These are phyloP conservation scores for Linnaemya vulpina DNA, from an alignment of 2,888 invertebrate genomes.

Conservation along the genomic window DNA sequence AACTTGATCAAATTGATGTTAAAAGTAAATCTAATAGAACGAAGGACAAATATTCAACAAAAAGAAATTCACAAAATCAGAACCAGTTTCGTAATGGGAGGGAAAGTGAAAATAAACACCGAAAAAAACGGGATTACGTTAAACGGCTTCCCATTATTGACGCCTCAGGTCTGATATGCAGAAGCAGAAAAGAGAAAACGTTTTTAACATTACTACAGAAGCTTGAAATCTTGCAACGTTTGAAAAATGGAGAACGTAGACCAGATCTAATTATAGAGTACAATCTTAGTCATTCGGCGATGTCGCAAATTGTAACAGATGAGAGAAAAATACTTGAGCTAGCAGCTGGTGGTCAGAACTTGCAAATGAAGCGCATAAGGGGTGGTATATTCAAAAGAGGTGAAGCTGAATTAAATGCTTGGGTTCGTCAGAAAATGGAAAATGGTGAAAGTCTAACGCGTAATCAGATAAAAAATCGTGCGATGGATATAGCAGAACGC, in stretches of 20 bases:
- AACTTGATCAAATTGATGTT: not conserved
- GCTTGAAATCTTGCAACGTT: slow-evolving; percentile 58
- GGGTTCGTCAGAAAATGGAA: slow-evolving; percentile 56
- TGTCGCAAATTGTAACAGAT: slow-evolving; percentile 64
- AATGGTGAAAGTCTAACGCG: slow-evolving; percentile 57
- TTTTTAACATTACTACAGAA: slow-evolving; percentile 65
- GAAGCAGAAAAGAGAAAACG: slow-evolving; percentile 63
- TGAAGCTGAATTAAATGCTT: slow-evolving; percentile 59
- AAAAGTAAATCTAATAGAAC: not conserved
- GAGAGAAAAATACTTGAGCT: slow-evolving; percentile 56
- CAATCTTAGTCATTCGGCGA: slow-evolving; percentile 62
- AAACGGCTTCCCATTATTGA: slow-evolving; percentile 34
- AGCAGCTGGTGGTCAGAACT: slow-evolving; percentile 61
- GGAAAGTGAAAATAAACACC: slow-evolving; percentile 13
- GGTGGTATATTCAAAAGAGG: slow-evolving; percentile 62
- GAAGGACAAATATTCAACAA: not conserved
- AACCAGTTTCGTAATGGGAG: not conserved
- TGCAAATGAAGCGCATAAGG: slow-evolving; percentile 65
- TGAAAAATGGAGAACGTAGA: slow-evolving; percentile 61
- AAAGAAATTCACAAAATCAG: not conserved
- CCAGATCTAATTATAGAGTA: slow-evolving; percentile 55
- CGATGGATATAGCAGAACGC: slow-evolving; percentile 60
- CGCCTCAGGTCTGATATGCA: slow-evolving; percentile 38
- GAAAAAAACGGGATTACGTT: slow-evolving; percentile 38
- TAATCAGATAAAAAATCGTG: slow-evolving; percentile 55